Percentiles rank a stretch among this genome's conserved stretches.
Conservation (phyloP, 2,113 vertebrate species). For the Harpagus bidentatus region DNA sequence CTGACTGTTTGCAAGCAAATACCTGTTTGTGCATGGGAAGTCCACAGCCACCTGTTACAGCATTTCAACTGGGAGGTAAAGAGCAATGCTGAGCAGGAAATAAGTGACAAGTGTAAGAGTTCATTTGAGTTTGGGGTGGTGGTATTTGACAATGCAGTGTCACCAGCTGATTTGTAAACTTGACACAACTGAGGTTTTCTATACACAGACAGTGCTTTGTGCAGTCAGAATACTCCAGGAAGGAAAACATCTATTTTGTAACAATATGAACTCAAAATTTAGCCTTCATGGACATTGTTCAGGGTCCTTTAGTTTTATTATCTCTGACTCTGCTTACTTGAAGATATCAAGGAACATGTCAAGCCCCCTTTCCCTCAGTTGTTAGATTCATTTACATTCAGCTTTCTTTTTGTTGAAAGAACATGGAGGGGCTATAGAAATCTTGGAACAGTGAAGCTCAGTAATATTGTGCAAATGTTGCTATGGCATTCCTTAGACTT, state of each 20-base stretch:
- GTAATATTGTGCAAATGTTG: not conserved
- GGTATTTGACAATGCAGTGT: not conserved
- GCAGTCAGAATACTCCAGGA: not conserved
- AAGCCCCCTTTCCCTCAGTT: not conserved
- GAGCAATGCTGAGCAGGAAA: not conserved
- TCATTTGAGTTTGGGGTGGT: not conserved
- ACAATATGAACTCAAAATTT: not conserved
- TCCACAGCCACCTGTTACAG: not conserved
- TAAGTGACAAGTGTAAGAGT: not conserved
- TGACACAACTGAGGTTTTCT: not conserved
- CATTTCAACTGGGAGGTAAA: not conserved
- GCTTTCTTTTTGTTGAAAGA: not conserved
- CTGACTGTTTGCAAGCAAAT: not conserved
- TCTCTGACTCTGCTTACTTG: not conserved
- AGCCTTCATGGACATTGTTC: not conserved
- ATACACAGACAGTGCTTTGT: not conserved
- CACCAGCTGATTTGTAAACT: not conserved
- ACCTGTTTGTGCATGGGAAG: not conserved
- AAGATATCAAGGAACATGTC: not conserved
- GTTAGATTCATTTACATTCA: not conserved
- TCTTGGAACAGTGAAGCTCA: not conserved
- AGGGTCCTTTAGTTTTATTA: not conserved
- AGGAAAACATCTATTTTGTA: not conserved
- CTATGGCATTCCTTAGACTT: not conserved
- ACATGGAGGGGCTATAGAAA: not conserved